Base-by-base conservation (phyloP, 1,140 invertebrate species). In the Hirudo medicinalis region DNA sequence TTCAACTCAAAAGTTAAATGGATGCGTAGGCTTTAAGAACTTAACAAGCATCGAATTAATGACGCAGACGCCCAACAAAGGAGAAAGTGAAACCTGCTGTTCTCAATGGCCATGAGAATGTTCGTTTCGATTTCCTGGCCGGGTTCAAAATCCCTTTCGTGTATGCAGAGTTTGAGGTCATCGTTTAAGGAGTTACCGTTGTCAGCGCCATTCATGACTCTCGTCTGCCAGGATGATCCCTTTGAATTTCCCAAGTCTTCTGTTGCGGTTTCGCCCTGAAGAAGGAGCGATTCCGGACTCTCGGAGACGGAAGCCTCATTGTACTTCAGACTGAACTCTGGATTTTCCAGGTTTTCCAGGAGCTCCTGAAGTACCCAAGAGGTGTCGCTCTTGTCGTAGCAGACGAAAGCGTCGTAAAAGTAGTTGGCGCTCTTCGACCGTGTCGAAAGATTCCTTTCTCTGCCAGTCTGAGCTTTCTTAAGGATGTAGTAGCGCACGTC, bases 321-420 rank as follows among this genome's bases (percentile, higher is more conserved):
- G 11, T 49, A 49, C 11, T 17, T 49, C 8, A 63, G 57, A 22
- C 22, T 32, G 22, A 63, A 32, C 22, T 63, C 57, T 13, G 57
- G 57, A 25, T 22, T 63, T n/a, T 63, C 57, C 22, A 63, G 19
- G 19, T 63, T 63, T 22, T 63, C 22, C 3, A 63, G 57, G 22
- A 63, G 57, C 57, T 63, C 57, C 22, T 22, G 22, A 9, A 63
- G 22, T n/a, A 63, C 57, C 57, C 57, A 63, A 25, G 22, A 25
- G 22, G 22, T 63, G 57, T 63, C 57, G 57, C 57, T 63, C 19
- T 63, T 63, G 22, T 63, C 57, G 20, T 63, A 63, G 57, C 57
- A 63, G 20, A 63, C 57, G 57, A 63, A 63, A 13, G 57, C 57
- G 20, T 63, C 57, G 57, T 63, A 63, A 22, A 25, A 25, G 57